Evolutionary conservation across 2,113 vertebrate species (phyloP).

Genomic region (Canis aureus): DNA sequence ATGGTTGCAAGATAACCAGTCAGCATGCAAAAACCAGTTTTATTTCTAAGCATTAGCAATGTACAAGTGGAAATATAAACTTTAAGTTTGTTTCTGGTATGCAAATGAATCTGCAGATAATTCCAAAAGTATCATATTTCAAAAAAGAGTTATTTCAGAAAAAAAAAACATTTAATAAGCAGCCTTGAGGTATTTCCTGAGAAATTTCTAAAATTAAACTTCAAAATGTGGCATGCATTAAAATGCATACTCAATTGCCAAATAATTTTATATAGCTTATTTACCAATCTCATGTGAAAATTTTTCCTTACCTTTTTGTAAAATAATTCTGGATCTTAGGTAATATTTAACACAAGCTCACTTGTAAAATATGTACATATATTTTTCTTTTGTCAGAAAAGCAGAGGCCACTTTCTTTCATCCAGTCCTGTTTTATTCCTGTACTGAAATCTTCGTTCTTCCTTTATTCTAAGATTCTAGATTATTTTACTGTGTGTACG

Average conservation of each 20-base stretch:
- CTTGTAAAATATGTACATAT: background rate
- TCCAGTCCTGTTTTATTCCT: background rate
- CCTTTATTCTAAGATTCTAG: background rate
- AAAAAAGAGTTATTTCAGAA: background rate
- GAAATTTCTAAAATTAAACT: conserved; percentile 11
- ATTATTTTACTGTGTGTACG: background rate
- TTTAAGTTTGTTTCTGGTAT: background rate
- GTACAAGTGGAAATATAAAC: background rate
- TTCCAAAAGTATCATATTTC: background rate
- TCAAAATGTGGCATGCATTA: background rate
- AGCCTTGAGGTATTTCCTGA: background rate
- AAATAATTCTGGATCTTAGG: background rate
- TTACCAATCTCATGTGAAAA: background rate
- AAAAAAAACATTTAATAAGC: too few relatives aligned
- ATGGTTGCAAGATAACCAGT: background rate
- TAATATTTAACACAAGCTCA: background rate
- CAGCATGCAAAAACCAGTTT: background rate
- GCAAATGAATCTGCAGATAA: background rate
- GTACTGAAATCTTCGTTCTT: background rate
- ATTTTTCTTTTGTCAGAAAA: background rate
- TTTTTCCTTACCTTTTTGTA: background rate
- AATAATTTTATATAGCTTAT: background rate
- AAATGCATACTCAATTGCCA: background rate
- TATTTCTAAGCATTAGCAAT: background rate
- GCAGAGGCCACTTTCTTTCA: background rate